These are phyloP conservation scores for Acrocera orbiculus DNA, from an alignment of 2,888 invertebrate genomes.

Conservation along the genomic window DNA sequence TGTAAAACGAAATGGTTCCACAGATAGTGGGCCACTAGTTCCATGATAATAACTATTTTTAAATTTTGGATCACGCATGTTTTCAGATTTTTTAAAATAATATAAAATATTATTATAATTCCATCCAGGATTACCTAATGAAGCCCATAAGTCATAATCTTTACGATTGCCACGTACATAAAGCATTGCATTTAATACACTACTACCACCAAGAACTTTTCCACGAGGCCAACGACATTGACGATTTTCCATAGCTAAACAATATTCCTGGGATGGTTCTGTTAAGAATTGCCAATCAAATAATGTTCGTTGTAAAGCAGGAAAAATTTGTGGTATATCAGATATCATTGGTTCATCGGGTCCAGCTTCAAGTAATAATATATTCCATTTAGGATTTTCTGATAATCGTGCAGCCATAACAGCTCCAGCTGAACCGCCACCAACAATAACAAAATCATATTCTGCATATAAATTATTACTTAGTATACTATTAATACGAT, in stretches of 20 bases:
- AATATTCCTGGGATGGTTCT: constrained; percentile 49
- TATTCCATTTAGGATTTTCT: constrained; percentile 51
- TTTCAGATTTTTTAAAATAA: constrained; percentile 67
- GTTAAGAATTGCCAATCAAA: constrained; percentile 72
- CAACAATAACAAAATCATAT: constrained; percentile 67
- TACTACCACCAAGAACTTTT: constrained; percentile 62
- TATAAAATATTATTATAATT: constrained; percentile 51
- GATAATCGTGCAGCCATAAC: constrained; percentile 61
- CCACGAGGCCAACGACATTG: constrained; percentile 63
- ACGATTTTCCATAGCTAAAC: constrained; percentile 45
- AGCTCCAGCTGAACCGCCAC: constrained; percentile 67
- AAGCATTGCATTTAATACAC: constrained; percentile 77
- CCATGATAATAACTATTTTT: constrained; percentile 46
- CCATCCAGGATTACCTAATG: constrained; percentile 61
- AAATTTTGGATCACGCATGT: constrained; percentile 47
- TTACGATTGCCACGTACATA: constrained; percentile 67
- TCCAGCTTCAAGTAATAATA: constrained; percentile 66
- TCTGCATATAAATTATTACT: constrained; percentile 36
- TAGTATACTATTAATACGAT: constrained; percentile 41
- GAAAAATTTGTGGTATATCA: constrained; percentile 55
- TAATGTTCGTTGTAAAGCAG: constrained; percentile 49
- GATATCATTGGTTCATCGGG: constrained; percentile 52
- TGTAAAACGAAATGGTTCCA: constrained; percentile 53
- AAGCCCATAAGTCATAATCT: constrained; percentile 77
- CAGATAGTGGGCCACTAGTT: constrained; percentile 49